phyloP scores from a whole-genome alignment of 2,888 invertebrate genomes.

The Chrysopilus asiliformis region DNA sequence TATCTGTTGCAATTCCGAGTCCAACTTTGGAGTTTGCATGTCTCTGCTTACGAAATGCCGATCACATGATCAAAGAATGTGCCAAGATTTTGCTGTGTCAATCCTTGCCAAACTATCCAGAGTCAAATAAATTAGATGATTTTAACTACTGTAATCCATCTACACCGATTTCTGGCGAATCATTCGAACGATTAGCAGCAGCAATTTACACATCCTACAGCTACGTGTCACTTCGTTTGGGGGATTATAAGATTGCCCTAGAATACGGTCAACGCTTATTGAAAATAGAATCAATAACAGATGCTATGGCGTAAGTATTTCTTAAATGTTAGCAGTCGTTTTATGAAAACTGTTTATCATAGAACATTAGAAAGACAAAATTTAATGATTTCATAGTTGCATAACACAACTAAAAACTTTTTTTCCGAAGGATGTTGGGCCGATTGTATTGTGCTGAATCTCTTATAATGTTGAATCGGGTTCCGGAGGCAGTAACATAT shows the following conservation, averaged over 20 bases:
- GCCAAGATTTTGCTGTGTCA: slow-evolving; percentile 16
- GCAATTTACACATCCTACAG: slow-evolving; percentile 65
- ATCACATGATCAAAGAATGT: slow-evolving; percentile 18
- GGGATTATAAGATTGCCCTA: slow-evolving; percentile 67
- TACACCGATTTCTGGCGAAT: slow-evolving; percentile 46
- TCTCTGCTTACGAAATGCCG: slow-evolving; percentile 74
- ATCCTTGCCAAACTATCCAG: slow-evolving; percentile 8
- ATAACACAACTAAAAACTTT: slow-evolving; percentile 1
- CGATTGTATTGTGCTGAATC: slow-evolving; percentile 86
- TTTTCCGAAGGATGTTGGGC: slow-evolving; percentile 52
- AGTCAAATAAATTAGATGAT: slow-evolving; percentile 30
- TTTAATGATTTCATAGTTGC: background rate
- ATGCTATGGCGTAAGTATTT: slow-evolving; percentile 47
- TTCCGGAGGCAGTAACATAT: slow-evolving; percentile 71
- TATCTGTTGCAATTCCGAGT: slow-evolving; percentile 75
- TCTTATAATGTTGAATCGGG: slow-evolving; percentile 64
- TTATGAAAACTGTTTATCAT: background rate
- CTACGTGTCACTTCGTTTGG: slow-evolving; percentile 71
- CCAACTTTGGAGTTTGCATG: slow-evolving; percentile 82
- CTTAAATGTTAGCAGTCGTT: background rate
- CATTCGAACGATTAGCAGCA: slow-evolving; percentile 46
- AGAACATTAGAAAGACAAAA: no score
- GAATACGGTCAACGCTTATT: slow-evolving; percentile 65
- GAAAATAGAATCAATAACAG: slow-evolving; percentile 54
- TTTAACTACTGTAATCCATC: slow-evolving; percentile 41